These are phyloP conservation scores for Mola mola DNA, from an alignment of 2,113 vertebrate species.

Conservation along the genomic window DNA sequence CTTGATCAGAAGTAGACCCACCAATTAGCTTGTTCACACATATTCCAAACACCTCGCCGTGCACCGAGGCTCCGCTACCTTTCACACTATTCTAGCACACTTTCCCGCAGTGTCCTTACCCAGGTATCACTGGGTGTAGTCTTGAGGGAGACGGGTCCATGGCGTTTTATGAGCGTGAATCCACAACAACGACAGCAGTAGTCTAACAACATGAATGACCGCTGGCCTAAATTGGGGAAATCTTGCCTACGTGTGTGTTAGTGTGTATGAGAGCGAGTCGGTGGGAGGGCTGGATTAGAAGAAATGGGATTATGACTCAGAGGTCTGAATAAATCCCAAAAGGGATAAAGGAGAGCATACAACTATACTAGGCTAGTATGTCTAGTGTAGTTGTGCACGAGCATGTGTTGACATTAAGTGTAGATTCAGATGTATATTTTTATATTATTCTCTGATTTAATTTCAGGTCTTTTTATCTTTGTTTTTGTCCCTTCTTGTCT, in stretches of 20 bases:
- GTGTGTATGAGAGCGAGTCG: constrained; percentile 26
- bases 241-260: constrained; percentile 26
- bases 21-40: neutral
- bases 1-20: neutral
- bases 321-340: constrained; percentile 63
- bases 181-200: constrained; percentile 82
- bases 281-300: constrained; percentile 74
- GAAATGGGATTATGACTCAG: constrained; percentile 79
- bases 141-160: constrained; percentile 84
- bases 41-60: neutral
- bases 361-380: neutral
- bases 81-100: neutral
- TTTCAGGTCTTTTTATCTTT: too few relatives aligned
- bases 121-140: constrained; percentile 84
- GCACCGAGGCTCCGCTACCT: neutral
- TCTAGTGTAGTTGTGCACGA: neutral
- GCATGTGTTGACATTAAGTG: too few relatives aligned
- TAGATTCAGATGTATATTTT: too few relatives aligned
- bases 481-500: too few relatives aligned
- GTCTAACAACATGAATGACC: constrained; percentile 83
- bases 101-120: constrained; percentile 77
- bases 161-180: constrained; percentile 77
- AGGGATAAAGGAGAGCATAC: constrained; percentile 51
- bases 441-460: too few relatives aligned
- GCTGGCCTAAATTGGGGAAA: constrained; percentile 49